Base-by-base conservation (phyloP, 2,888 invertebrate species). In the Pyralis farinalis region DNA sequence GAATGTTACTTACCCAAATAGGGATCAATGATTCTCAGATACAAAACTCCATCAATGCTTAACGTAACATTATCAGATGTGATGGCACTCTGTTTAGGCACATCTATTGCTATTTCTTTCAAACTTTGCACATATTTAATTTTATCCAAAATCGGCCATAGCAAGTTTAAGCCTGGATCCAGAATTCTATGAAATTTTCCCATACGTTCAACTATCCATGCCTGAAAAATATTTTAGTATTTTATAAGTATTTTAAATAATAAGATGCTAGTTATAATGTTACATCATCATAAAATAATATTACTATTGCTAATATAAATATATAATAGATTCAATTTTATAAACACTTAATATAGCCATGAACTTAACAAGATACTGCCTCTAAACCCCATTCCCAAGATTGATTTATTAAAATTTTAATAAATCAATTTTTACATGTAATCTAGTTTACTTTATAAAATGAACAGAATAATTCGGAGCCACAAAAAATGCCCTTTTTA, bases 101-200 rank as follows among this genome's bases (percentile, higher is more conserved):
- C 97, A 88, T 99, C 99, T 62, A 99, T 99, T 0, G 99, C 98
- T 57, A 99, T 97, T 95, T 99, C 99, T 77, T 99, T 99, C 29
- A 99, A 83, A 79, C 97, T 97, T 82, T 99, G 99, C 8, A 99
- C 98, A 90, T 99, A 99, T 84, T 95, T 97, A 12, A 99, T 94
- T 72, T 91, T 93, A 76, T 99, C 99, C 33, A 98, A 89, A 43
- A 99, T 81, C 0, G 99, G 99, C 63, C 98, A 91, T 8, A 99
- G 83, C 37, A 99, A 69, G 74, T 99, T 99, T 27, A 99, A 83
- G 1, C 99, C 99, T 7, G 99, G 99, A 40, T 98, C 96, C 40
- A 99, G 86, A 57, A 98, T 96, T 71, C 96, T 92, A 75, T 96
- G 93, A 83, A 97, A 99, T 84, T 96, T 97, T 34, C 99, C 99